Conservation (phyloP, 1,140 invertebrate species). For the Diplogasteroides magnus region DNA sequence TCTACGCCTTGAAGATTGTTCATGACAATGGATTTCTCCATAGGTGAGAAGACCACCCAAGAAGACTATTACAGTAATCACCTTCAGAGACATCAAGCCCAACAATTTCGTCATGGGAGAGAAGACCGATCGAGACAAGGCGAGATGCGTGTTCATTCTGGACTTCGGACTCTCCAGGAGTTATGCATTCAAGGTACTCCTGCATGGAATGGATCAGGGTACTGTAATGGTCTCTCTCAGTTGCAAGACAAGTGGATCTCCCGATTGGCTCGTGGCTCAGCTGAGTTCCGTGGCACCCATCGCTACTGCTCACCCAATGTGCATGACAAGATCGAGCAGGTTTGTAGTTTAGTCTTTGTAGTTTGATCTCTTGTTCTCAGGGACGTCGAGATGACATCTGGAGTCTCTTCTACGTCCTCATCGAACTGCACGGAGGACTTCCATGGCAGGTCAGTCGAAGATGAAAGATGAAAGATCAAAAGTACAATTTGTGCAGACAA, state of each 20-base stretch:
- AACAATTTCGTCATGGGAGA: conserved; percentile 43
- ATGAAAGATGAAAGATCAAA: neutral
- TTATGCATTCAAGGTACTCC: conserved; percentile 11
- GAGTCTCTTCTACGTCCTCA: conserved; percentile 39
- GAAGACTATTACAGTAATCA: neutral
- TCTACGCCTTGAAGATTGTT: conserved; percentile 16
- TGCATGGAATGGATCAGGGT: neutral
- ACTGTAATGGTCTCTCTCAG: neutral
- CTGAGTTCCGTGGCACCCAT: conserved; percentile 42
- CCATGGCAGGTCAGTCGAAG: conserved; percentile 35
- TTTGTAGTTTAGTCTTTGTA: neutral
- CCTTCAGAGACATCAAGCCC: conserved; percentile 37
- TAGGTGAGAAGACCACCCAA: neutral
- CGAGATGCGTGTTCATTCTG: conserved; percentile 26
- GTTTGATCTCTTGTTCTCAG: neutral
- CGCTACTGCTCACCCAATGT: conserved; percentile 40
- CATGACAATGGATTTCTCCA: conserved; percentile 34
- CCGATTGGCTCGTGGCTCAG: conserved; percentile 35
- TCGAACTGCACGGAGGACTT: conserved; percentile 42
- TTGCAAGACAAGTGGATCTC: conserved; percentile 31
- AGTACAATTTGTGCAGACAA: neutral
- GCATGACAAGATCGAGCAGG: conserved; percentile 34
- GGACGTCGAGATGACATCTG: conserved; percentile 42
- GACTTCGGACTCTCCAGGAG: conserved; percentile 28
- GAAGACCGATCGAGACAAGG: conserved; percentile 13